Conservation (phyloP, 2,888 invertebrate genomes). For the Idaea biselata region DNA sequence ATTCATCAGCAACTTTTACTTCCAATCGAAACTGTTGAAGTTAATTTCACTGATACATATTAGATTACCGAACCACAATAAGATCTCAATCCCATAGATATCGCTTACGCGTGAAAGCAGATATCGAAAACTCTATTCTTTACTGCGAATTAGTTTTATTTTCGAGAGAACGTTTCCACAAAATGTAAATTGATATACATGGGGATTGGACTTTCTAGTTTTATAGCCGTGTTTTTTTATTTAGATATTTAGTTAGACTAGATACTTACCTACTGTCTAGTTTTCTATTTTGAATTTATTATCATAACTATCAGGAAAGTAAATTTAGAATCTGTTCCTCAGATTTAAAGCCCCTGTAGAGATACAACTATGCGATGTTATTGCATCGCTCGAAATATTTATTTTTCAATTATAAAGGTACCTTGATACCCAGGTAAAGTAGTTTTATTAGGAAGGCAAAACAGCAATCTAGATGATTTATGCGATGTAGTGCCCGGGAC, state of each 20-base stretch:
- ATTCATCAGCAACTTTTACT: background rate
- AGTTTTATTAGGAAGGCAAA: too few relatives aligned
- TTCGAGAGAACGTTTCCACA: slow-evolving; percentile 31
- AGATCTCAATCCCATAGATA: slow-evolving; percentile 36
- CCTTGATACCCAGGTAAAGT: too few relatives aligned
- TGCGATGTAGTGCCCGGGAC: too few relatives aligned
- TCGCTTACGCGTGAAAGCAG: slow-evolving; percentile 43
- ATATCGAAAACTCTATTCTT: slow-evolving; percentile 22
- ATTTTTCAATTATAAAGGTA: too few relatives aligned
- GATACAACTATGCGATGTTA: too few relatives aligned
- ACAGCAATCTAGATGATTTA: too few relatives aligned
- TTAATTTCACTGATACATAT: slow-evolving; percentile 24
- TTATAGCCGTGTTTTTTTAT: slow-evolving; percentile 2
- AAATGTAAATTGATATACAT: slow-evolving; percentile 39
- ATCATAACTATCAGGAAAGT: background rate
- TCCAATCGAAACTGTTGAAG: background rate
- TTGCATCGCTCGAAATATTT: too few relatives aligned
- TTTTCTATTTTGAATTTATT: background rate
- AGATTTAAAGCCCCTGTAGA: too few relatives aligned
- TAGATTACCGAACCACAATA: slow-evolving; percentile 34
- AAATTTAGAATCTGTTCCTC: too few relatives aligned
- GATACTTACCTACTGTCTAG: background rate
- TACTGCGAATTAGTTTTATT: slow-evolving; percentile 35
- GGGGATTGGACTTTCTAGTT: slow-evolving; percentile 33
- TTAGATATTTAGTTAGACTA: background rate